Conservation (phyloP, 2,888 invertebrate species). For the Tetragnatha montana region DNA sequence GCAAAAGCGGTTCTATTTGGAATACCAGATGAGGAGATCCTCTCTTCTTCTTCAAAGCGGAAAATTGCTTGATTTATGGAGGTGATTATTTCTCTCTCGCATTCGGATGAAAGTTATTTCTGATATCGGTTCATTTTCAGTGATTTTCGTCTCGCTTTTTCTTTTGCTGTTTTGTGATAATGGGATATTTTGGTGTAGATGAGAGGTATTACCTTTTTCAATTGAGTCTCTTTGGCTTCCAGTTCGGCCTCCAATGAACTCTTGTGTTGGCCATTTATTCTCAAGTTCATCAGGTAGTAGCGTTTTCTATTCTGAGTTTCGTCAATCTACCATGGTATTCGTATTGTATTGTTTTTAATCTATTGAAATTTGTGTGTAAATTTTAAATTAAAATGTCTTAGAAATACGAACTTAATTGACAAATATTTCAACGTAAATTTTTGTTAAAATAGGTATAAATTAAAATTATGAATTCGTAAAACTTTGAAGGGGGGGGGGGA, state of each 20-base stretch:
- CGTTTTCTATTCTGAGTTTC: neutral
- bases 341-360: no score
- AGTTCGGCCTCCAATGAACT: no score
- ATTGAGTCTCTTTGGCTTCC: no score
- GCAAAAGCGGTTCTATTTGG: neutral
- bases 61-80: constrained; percentile 28
- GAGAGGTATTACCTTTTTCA: neutral
- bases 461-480: no score
- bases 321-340: no score
- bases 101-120: constrained; percentile 2
- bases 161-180: neutral
- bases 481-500: no score
- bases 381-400: neutral
- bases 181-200: neutral
- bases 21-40: constrained; percentile 21
- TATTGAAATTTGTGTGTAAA: no score
- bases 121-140: neutral
- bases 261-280: no score
- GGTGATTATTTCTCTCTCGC: constrained; percentile 4
- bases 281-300: neutral
- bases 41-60: constrained; percentile 6
- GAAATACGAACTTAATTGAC: no score
- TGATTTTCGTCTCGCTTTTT: neutral
- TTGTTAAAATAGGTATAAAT: no score
- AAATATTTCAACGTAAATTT: no score